A percentile compares a stretch with the other conserved stretches of the same genome.
These are phyloP conservation scores for Corticium candelabrum DNA, from an alignment of 37 sponge, comb jelly and placozoan species.

Conservation along the genomic window DNA sequence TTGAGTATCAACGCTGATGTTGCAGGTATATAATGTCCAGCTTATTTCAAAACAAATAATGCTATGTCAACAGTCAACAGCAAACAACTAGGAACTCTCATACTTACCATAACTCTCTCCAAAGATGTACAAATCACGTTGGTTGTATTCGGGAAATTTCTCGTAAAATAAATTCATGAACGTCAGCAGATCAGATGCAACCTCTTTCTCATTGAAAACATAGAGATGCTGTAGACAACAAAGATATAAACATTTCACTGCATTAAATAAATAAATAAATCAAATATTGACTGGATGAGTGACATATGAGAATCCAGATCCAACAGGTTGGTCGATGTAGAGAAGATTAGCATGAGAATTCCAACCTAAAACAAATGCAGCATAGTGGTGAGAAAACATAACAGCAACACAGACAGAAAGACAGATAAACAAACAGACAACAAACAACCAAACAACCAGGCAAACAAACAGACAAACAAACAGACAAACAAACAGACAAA, in stretches of 20 bases:
- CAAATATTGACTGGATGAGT: constrained; percentile 12
- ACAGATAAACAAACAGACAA: too few relatives aligned
- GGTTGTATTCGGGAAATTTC: constrained; percentile 32
- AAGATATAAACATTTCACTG: background rate
- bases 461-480: too few relatives aligned
- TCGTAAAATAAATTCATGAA: constrained; percentile 28
- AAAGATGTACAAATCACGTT: constrained; percentile 35
- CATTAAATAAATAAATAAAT: background rate
- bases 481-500: too few relatives aligned
- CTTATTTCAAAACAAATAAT: background rate
- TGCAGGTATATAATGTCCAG: constrained; percentile 11
- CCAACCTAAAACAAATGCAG: constrained; percentile 28
- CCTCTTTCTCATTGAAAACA: constrained; percentile 20
- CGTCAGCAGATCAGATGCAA: constrained; percentile 26
- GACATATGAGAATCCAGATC: constrained; percentile 39
- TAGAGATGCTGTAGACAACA: constrained; percentile 1
- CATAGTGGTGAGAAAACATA: background rate
- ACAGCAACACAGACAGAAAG: too few relatives aligned
- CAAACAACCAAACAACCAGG: too few relatives aligned
- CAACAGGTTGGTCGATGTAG: constrained; percentile 45
- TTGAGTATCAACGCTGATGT: constrained; percentile 15
- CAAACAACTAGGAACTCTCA: background rate
- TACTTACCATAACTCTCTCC: constrained; percentile 40
- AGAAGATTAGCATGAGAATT: constrained; percentile 40
- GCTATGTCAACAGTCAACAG: background rate